phyloP scores from a whole-genome alignment of 2,888 invertebrate genomes.

The Lycaena phlaeas region DNA sequence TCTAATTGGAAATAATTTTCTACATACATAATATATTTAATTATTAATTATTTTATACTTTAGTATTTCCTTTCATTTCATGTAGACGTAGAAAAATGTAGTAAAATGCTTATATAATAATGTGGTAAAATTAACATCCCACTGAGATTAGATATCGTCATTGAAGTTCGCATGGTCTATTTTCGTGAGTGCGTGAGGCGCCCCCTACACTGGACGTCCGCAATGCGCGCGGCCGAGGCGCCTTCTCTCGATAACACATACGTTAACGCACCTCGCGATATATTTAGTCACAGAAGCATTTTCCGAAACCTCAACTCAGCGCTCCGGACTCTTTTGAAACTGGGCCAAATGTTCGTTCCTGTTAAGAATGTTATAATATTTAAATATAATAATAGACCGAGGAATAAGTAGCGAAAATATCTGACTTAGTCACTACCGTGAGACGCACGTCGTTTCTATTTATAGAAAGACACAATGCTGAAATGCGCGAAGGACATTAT shows the following conservation, averaged over 20 bases:
- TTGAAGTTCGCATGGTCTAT: constrained; percentile 39
- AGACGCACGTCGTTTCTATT: constrained; percentile 47
- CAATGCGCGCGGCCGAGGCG: constrained; percentile 19
- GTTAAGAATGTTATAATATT: constrained; percentile 70
- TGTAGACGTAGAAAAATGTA: too few relatives aligned
- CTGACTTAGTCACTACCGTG: constrained; percentile 57
- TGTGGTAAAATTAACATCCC: neutral
- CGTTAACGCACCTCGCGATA: constrained; percentile 31
- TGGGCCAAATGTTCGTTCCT: constrained; percentile 68
- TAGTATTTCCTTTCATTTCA: too few relatives aligned
- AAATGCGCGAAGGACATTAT: constrained; percentile 53
- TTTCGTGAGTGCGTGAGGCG: constrained; percentile 28
- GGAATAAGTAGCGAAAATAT: constrained; percentile 62
- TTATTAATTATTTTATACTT: too few relatives aligned
- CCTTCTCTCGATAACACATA: constrained; percentile 21
- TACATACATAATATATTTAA: too few relatives aligned
- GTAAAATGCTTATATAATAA: constrained; percentile 24
- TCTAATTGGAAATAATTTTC: too few relatives aligned
- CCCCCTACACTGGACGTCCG: constrained; percentile 12
- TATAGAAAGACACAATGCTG: constrained; percentile 50
- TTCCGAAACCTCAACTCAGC: constrained; percentile 63
- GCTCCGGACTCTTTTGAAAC: constrained; percentile 68
- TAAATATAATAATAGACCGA: constrained; percentile 66
- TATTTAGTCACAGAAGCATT: constrained; percentile 68
- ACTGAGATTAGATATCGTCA: constrained; percentile 17